Evolutionary conservation across 2,888 invertebrate species (phyloP).

Genomic region (Dryobota labecula): DNA sequence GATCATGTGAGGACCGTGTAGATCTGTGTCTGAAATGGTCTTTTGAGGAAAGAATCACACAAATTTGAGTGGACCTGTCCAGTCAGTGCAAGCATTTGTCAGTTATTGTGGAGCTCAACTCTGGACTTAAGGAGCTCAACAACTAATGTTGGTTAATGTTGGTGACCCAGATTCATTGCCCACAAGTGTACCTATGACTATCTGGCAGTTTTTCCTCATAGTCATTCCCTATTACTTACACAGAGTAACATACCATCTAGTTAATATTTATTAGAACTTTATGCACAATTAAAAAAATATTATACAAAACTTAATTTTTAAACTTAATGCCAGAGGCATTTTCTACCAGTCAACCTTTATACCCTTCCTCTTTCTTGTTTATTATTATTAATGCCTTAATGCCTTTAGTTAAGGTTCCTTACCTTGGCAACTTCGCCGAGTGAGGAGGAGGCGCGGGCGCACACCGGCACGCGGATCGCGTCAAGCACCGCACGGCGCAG

Average conservation of each 20-base stretch:
- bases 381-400: not conserved
- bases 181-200: not conserved
- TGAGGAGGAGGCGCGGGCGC: constrained; percentile 85
- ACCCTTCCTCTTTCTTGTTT: too few species aligned
- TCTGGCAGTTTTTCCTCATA: not conserved
- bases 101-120: too few species aligned
- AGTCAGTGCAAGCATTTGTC: too few species aligned
- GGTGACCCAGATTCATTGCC: not conserved
- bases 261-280: not conserved
- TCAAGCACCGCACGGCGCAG: constrained; percentile 86
- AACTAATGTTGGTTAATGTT: too few species aligned
- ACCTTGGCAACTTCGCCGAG: constrained; percentile 87
- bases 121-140: too few species aligned
- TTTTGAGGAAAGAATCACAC: too few species aligned
- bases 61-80: too few species aligned
- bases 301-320: too few species aligned
- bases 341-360: not conserved
- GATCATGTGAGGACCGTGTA: too few species aligned
- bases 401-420: constrained; percentile 21
- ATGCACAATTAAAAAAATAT: not conserved
- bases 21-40: too few species aligned
- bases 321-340: not conserved
- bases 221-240: not conserved
- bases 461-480: constrained; percentile 88
- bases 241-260: not conserved